Base-by-base conservation (phyloP, 2,797 vertebrate species). In the Erpetoichthys calabaricus region DNA sequence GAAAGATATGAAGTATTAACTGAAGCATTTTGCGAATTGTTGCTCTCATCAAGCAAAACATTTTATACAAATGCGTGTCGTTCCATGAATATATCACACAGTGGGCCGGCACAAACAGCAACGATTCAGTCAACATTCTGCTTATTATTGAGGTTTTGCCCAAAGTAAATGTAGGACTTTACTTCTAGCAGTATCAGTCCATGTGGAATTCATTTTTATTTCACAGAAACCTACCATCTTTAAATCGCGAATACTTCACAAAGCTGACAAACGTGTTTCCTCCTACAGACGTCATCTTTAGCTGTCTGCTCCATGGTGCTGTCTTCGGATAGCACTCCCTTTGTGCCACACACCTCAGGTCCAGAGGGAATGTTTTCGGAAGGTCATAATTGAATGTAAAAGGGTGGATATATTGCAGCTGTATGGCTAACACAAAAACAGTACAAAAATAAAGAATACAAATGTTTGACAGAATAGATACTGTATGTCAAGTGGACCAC, bases 401-500 rank as follows among this genome's bases (percentile, higher is more conserved):
- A 45, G 54, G 41, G n/a, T 73, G 71, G 55, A 78, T 73, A 63
- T 70, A 75, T 55, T 7, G 8, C 3, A 78, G 71, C 62, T 78
- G 73, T 51, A 65, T 5, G 6, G 68, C 76, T 75, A 51, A 49
- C 42, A 49, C 54, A 10, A 53, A 65, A 55, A 56, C 6, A 61
- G 5, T 25, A 25, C 25, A 25, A 25, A 25, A 25, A 25, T 25
- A 25, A 25, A 25, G 25, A 25, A 25, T 25, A 25, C 25, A 25
- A 25, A 25, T 25, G 25, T 25, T 25, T 25, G 2, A 25, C 25
- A 25, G 25, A 25, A 25, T 25, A 25, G 25, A 25, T 25, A 25
- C 25, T 25, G 25, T 25, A 25, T 25, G 25, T 25, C 25, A 25
- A 25, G 25, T 25, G 25, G n/a, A 25, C 25, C 25, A 25, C 25